Conservation (phyloP, 2,888 invertebrate species). For the Diadegma fenestrale region DNA sequence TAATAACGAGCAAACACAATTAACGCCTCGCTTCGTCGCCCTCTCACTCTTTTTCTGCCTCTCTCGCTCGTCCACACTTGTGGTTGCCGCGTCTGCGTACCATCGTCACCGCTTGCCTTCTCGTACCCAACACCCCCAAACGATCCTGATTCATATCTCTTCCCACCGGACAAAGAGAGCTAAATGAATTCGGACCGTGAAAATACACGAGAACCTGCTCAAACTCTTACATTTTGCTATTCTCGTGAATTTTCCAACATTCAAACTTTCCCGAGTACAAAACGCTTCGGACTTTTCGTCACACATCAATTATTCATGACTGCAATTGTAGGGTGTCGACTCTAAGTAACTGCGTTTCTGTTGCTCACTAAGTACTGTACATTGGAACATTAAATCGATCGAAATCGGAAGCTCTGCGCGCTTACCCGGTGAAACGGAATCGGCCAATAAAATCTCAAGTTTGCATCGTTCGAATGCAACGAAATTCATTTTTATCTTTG, state of each 20-base stretch:
- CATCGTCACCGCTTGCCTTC: constrained; percentile 24
- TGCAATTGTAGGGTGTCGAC: neutral
- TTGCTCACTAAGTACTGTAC: neutral
- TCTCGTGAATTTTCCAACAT: neutral
- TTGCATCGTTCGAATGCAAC: no score
- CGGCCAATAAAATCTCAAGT: neutral
- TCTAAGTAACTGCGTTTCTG: neutral
- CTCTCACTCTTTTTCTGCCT: constrained; percentile 17
- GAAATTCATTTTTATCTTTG: no score
- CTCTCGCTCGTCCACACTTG: neutral
- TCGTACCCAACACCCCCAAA: constrained; percentile 2
- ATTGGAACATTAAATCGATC: neutral
- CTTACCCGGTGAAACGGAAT: neutral
- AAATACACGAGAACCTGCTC: constrained; percentile 29
- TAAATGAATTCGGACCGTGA: constrained; percentile 44
- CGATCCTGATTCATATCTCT: constrained; percentile 22
- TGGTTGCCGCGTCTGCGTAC: neutral
- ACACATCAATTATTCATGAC: neutral
- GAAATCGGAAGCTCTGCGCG: neutral
- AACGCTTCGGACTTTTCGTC: neutral
- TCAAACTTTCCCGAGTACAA: neutral
- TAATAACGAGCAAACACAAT: constrained; percentile 72
- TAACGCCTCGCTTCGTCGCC: constrained; percentile 67
- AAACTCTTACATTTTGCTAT: constrained; percentile 12
- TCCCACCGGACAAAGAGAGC: constrained; percentile 29